Evolutionary conservation across 2,888 invertebrate species (phyloP), one percentile per base, ranked within the genome.

Genomic region (Eudasyphora cyanicolor): DNA sequence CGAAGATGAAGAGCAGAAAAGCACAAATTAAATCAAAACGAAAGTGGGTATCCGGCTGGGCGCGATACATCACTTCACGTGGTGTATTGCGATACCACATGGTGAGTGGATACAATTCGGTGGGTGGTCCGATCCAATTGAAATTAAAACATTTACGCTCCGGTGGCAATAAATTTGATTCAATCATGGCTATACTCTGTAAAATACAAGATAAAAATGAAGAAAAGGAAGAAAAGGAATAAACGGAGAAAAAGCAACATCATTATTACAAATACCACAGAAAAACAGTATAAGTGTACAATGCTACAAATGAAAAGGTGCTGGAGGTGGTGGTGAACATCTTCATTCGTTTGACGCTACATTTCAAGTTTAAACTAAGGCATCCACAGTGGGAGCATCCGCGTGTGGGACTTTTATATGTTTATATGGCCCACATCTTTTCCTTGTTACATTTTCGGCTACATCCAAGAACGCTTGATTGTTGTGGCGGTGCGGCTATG

Each of bases 181-280:
- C 98, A 88, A 98, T 98, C 96, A 98, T 96, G n/a, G 97, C 97
- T 89, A 98, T 95, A 89, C 98, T 98, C 97, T 98, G 95, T 85
- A 95, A 78, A 4, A 51, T 35, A 21, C 8, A 4, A 21, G 51
- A 51, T 21, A 21, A 57, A 24, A 8, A 27, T 27, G 12, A 57
- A 2, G 75, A 45, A 57, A 42, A 70, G 45, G 24, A 60, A 49
- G 45, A 82, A 70, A 17, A 70, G 29, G 21, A 73, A 38, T 67
- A 64, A 27, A 67, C n/a, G 69, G 21, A 57, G 5, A 29, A 32
- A 67, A 69, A 19, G n/a, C 64, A n/a, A 29, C 19, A 57, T 29
- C 12, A 14, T 57, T 57, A 27, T 27, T 27, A 57, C 27, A 27
- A 38, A 21, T 21, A 32, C 35, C 27, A 62, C n/a, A 32, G 10